Base-by-base conservation (phyloP, 2,888 invertebrate species). In the Syrphus vitripennis region DNA sequence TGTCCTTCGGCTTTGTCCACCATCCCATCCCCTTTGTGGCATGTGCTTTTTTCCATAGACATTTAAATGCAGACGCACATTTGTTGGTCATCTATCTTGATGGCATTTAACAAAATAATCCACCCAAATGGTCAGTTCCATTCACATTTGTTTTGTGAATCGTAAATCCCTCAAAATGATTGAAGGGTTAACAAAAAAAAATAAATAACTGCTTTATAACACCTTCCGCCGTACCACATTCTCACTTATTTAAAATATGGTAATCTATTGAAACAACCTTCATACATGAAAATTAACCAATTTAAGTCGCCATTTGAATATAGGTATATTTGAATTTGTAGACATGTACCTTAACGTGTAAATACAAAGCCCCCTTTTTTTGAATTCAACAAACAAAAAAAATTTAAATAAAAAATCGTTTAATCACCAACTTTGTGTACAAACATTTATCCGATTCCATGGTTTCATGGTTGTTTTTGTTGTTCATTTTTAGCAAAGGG, bases 401-500 rank as follows among this genome's bases (percentile, higher is more conserved):
- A 84, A 84, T 84, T 84, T 80, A 70, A 75, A 84, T 84, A 84
- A 84, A 70, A 80, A 50, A 80, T 80, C 83, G 63, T 53, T 84
- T 84, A 80, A 84, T 84, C 80, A 84, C 65, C 70, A 34, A 34
- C 67, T 48, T 10, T 84, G 75, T 84, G 75, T 84, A 76, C 80
- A 80, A 84, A 84, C 80, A 74, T 74, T 63, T 55, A 69, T 59
- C 70, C 65, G 70, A 76, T 75, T 76, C 34, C 65, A 76, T 79
- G 79, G 83, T 80, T 79, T 71, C 57, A 76, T 45, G 83, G 83
- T 70, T 84, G 79, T 83, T 48, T 16, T 59, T 59, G 79, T 83
- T 48, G 29, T 59, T 59, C 34, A 21, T 59, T 80, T 80, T 75
- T 53, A 40, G 80, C 80, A 75, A 45, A 84, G 80, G 83, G 80